Evolutionary conservation across 1,140 invertebrate species (phyloP).

Genomic region (Drosophila parvula): DNA sequence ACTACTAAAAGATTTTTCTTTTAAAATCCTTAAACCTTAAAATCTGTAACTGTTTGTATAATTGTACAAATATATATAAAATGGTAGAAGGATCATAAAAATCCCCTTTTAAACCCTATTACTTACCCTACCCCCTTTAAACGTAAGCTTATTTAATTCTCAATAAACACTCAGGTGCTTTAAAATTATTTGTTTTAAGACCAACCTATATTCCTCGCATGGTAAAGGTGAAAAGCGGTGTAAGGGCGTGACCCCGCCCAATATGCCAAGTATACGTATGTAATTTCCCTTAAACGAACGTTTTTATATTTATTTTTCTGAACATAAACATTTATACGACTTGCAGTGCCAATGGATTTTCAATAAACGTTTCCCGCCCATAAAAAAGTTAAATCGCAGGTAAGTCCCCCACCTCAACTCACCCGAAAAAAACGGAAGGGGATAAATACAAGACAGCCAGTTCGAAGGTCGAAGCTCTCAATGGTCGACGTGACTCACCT

Average conservation of each 20-base stretch:
- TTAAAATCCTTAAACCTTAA: neutral
- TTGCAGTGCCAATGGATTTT: constrained; percentile 39
- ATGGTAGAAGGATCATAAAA: too few species aligned
- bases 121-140: too few species aligned
- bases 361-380: constrained; percentile 29
- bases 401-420: constrained; percentile 13
- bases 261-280: neutral
- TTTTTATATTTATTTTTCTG: constrained; percentile 26
- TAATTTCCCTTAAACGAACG: constrained; percentile 14
- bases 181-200: neutral
- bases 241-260: neutral
- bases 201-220: neutral
- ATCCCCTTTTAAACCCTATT: too few species aligned
- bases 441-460: constrained; percentile 13
- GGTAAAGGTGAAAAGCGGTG: neutral
- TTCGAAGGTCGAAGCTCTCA: constrained; percentile 19
- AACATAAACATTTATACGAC: constrained; percentile 33
- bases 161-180: neutral
- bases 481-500: constrained; percentile 45
- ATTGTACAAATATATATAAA: too few species aligned
- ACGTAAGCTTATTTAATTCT: neutral
- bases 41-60: neutral
- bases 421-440: constrained; percentile 25
- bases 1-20: too few species aligned
- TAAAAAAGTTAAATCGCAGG: constrained; percentile 27